Conservation (phyloP, 2,888 invertebrate species). For the Cataglyphis albicans region DNA sequence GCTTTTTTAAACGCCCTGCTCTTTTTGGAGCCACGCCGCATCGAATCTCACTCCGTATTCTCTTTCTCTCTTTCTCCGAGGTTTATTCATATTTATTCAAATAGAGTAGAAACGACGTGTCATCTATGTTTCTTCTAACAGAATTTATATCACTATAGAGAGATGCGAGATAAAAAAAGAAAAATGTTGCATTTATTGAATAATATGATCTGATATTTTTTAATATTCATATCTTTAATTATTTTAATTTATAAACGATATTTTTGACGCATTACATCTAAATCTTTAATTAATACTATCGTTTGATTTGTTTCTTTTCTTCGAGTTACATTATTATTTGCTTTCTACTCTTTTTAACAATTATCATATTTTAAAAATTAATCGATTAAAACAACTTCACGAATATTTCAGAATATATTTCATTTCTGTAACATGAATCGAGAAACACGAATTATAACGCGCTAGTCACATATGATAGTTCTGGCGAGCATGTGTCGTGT, state of each 20-base stretch:
- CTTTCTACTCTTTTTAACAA: background rate
- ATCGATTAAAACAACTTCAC: background rate
- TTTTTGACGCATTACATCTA: too few relatives aligned
- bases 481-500: background rate
- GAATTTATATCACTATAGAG: background rate
- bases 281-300: too few relatives aligned
- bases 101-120: background rate
- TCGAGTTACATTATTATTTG: too few relatives aligned
- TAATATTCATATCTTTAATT: too few relatives aligned
- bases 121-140: background rate
- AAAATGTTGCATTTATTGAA: background rate
- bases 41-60: background rate
- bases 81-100: background rate
- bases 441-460: background rate
- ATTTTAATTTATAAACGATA: too few relatives aligned
- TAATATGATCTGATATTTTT: too few relatives aligned
- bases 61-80: background rate
- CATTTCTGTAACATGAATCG: background rate
- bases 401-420: conserved; percentile 3
- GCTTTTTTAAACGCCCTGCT: conserved; percentile 33
- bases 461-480: background rate
- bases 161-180: background rate
- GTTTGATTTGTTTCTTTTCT: too few relatives aligned
- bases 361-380: background rate
- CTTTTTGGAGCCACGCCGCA: background rate